Percentiles rank a stretch among this genome's conserved stretches.
Conservation (phyloP, 2,113 vertebrate species). For the Lanius collurio region DNA sequence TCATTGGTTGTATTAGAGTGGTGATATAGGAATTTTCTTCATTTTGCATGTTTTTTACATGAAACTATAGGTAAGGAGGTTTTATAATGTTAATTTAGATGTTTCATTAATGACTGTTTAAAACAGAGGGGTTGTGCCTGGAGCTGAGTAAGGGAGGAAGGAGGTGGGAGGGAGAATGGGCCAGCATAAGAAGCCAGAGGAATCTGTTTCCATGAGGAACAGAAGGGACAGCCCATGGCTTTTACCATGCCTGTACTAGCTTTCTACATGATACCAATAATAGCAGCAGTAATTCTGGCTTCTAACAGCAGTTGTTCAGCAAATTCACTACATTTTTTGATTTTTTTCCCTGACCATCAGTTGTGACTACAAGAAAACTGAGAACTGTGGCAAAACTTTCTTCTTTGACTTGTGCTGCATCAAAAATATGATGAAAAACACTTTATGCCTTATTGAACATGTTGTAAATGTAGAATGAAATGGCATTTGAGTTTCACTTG, state of each 20-base stretch:
- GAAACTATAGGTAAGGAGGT: neutral
- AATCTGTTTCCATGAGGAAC: neutral
- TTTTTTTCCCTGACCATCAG: neutral
- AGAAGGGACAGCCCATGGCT: neutral
- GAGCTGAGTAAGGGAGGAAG: neutral
- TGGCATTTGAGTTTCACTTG: neutral
- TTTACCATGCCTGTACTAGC: neutral
- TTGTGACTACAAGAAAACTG: neutral
- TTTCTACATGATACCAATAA: neutral
- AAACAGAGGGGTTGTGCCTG: neutral
- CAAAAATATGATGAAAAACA: neutral
- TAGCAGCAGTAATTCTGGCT: neutral
- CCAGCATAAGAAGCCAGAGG: neutral
- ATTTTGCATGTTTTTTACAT: neutral
- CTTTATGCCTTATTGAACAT: neutral
- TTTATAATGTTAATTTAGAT: neutral
- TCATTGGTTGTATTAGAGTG: neutral
- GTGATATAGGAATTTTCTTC: neutral
- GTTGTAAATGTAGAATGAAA: neutral
- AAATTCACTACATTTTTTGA: neutral
- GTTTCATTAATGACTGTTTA: neutral
- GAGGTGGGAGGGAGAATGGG: neutral
- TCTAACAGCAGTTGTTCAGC: neutral
- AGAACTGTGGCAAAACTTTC: neutral
- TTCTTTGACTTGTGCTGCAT: neutral